These are phyloP conservation scores for Dermatophagoides farinae DNA, from an alignment of 1,140 invertebrate genomes.

Conservation along the genomic window DNA sequence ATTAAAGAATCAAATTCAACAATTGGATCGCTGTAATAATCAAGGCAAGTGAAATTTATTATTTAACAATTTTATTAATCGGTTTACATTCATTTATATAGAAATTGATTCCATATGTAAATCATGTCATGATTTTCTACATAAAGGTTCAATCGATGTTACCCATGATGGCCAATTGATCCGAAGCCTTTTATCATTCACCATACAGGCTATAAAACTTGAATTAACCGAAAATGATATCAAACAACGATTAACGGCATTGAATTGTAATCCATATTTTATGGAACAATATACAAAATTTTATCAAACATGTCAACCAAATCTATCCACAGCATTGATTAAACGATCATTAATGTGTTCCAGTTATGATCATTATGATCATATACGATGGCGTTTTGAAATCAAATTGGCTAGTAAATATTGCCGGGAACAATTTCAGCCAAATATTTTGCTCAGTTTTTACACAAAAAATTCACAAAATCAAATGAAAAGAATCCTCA, in stretches of 20 bases:
- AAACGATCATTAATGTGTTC: background rate
- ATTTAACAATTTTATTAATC: too few relatives aligned
- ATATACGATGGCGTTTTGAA: slow-evolving; percentile 2
- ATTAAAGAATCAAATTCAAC: too few relatives aligned
- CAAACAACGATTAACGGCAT: background rate
- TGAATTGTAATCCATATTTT: background rate
- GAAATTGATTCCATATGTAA: background rate
- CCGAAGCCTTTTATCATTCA: background rate
- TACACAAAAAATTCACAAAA: background rate
- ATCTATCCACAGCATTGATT: background rate
- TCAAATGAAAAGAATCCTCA: background rate
- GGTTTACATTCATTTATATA: background rate
- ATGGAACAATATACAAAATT: background rate
- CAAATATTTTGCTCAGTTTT: slow-evolving; percentile 1
- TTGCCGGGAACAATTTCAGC: background rate
- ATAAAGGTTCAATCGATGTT: background rate
- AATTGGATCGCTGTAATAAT: too few relatives aligned
- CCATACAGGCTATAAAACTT: background rate
- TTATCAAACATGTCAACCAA: background rate
- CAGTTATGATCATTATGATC: background rate
- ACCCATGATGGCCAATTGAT: background rate
- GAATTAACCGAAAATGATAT: background rate
- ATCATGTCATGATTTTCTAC: background rate
- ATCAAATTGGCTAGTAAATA: slow-evolving; percentile 1
- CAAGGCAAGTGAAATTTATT: too few relatives aligned